Conservation (phyloP, 1,140 invertebrate genomes). For the Hirudo medicinalis region DNA sequence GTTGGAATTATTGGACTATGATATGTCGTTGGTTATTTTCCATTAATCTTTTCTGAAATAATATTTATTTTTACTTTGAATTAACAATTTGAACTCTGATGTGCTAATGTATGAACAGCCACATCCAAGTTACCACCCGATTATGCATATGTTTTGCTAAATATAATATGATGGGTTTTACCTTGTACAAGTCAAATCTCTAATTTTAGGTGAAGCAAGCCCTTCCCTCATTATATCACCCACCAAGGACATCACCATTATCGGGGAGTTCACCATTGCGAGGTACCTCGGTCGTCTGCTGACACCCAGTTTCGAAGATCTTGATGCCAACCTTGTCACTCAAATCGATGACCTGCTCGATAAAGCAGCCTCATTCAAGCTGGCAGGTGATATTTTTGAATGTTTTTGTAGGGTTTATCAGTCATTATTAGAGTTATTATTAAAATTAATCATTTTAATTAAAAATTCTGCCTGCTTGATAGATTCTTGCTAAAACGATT, state of each 20-base stretch:
- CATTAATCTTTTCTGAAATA: too few species aligned
- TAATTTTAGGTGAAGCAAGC: slow-evolving; percentile 46
- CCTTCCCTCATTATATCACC: slow-evolving; percentile 43
- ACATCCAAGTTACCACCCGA: too few species aligned
- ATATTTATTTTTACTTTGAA: too few species aligned
- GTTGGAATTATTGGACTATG: too few species aligned
- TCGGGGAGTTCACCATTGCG: slow-evolving; percentile 49
- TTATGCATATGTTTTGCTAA: too few species aligned
- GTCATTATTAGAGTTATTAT: too few species aligned
- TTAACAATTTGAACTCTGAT: too few species aligned
- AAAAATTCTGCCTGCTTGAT: neutral
- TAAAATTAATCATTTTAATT: neutral
- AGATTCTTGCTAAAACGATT: neutral
- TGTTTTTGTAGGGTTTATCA: neutral
- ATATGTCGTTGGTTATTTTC: too few species aligned
- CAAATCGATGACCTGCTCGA: slow-evolving; percentile 6
- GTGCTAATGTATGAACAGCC: too few species aligned
- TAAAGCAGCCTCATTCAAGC: neutral
- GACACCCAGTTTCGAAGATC: neutral
- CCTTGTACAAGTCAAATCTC: neutral
- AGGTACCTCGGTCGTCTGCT: slow-evolving; percentile 46
- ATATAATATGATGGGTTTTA: too few species aligned
- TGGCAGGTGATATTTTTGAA: neutral
- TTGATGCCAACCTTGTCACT: neutral
- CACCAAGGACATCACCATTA: slow-evolving; percentile 38